A percentile compares a stretch with the other conserved stretches of the same genome.
Evolutionary conservation across 2,797 vertebrate species (phyloP).

Genomic region (Cottoperca gobio): DNA sequence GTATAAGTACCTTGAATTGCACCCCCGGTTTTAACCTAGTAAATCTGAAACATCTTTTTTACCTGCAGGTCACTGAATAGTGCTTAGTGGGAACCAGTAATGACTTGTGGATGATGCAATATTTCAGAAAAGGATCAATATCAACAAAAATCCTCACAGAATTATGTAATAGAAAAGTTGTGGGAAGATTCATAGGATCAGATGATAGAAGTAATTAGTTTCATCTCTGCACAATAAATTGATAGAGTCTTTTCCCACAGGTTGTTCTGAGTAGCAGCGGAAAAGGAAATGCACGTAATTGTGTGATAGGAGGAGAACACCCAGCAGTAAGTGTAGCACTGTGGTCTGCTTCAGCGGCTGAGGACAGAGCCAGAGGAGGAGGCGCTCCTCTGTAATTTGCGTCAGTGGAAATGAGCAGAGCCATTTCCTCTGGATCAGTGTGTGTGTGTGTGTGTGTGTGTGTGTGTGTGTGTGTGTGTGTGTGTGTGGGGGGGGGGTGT

Average conservation of each 20-base stretch:
- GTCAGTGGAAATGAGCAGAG: constrained; percentile 71
- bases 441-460: no score
- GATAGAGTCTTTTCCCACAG: constrained; percentile 61
- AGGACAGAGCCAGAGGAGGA: constrained; percentile 39
- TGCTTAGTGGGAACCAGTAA: background rate
- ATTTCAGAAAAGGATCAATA: background rate
- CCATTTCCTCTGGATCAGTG: constrained; percentile 78
- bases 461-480: no score
- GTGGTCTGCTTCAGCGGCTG: constrained; percentile 25
- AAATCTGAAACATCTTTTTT: background rate
- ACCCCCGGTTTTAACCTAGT: no score
- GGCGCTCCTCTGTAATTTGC: constrained; percentile 67
- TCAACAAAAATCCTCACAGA: background rate
- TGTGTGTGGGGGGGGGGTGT: no score
- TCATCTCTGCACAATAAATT: constrained; percentile 16
- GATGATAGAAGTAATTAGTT: constrained; percentile 27
- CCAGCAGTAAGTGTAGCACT: constrained; percentile 33
- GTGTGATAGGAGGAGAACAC: constrained; percentile 49
- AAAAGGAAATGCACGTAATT: constrained; percentile 56
- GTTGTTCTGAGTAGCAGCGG: constrained; percentile 23
- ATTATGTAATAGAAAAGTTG: constrained; percentile 14
- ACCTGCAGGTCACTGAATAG: no score
- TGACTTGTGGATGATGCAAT: background rate
- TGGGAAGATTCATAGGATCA: constrained; percentile 18
- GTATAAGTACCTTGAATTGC: no score